A percentile compares a stretch with the other conserved stretches of the same genome.
These are phyloP conservation scores for Aldabrachelys gigantea DNA, from an alignment of 2,113 vertebrate genomes.

Conservation along the genomic window DNA sequence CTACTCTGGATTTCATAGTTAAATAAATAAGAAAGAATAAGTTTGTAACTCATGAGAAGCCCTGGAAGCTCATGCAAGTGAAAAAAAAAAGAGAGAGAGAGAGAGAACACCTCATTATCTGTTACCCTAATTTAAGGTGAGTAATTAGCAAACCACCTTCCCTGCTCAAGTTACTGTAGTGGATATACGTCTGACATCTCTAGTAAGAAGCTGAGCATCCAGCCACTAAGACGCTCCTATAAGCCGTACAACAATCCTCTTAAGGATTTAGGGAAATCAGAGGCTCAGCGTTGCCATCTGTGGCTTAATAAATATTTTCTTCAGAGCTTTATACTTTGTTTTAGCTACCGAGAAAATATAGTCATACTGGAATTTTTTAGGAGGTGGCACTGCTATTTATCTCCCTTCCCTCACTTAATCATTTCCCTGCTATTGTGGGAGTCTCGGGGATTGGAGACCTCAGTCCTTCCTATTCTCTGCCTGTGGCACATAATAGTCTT, in stretches of 20 bases:
- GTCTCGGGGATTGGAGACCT: background rate
- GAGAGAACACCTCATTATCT: background rate
- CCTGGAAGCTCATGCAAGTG: background rate
- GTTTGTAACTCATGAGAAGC: background rate
- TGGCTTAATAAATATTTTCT: constrained; percentile 76
- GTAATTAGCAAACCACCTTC: constrained; percentile 49
- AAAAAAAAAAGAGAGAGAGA: background rate
- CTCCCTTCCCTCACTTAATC: background rate
- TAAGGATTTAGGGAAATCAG: constrained; percentile 78
- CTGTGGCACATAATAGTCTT: background rate
- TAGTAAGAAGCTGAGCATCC: constrained; percentile 68
- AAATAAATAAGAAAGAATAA: background rate
- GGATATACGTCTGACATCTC: constrained; percentile 56
- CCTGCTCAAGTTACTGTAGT: constrained; percentile 30
- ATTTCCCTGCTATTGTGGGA: background rate
- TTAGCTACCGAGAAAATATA: constrained; percentile 53
- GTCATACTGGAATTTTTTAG: constrained; percentile 5
- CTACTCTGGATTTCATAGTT: background rate
- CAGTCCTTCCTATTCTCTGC: background rate
- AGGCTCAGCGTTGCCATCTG: constrained; percentile 72
- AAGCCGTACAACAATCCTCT: constrained; percentile 74
- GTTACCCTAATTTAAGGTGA: constrained; percentile 49
- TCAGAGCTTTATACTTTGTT: constrained; percentile 58
- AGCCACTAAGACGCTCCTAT: constrained; percentile 70
- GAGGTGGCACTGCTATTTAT: background rate